Conservation (phyloP, 2,113 vertebrate species). For the Grallaria varia region DNA sequence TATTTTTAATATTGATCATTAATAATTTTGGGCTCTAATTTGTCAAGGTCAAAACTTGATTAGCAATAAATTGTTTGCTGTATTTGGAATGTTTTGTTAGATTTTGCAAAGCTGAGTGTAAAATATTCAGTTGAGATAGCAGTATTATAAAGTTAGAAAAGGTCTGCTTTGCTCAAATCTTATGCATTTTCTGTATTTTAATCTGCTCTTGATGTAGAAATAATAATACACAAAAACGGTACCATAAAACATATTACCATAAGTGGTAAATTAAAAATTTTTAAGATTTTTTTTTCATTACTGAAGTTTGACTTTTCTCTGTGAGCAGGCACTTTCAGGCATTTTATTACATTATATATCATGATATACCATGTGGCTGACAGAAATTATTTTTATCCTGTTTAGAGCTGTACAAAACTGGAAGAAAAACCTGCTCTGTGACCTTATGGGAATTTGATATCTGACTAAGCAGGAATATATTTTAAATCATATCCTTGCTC, state of each 20-base stretch:
- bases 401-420: background rate
- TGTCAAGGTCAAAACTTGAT: background rate
- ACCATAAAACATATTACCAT: background rate
- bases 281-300: background rate
- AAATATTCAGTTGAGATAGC: background rate
- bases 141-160: background rate
- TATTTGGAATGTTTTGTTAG: background rate
- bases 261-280: background rate
- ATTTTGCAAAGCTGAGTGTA: background rate
- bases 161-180: background rate
- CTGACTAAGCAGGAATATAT: conserved; percentile 19
- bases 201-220: background rate
- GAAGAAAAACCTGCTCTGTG: conserved; percentile 39
- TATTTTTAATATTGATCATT: background rate
- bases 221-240: background rate
- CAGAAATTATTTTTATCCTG: background rate
- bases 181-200: background rate
- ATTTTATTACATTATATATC: conserved; percentile 1
- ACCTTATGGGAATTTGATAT: conserved; percentile 44
- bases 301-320: background rate
- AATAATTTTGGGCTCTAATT: background rate
- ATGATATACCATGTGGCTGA: background rate
- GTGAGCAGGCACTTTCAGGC: background rate
- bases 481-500: conserved; percentile 39
- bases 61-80: background rate